Base-by-base conservation (phyloP, 2,888 invertebrate species). In the Dynastes maya region DNA sequence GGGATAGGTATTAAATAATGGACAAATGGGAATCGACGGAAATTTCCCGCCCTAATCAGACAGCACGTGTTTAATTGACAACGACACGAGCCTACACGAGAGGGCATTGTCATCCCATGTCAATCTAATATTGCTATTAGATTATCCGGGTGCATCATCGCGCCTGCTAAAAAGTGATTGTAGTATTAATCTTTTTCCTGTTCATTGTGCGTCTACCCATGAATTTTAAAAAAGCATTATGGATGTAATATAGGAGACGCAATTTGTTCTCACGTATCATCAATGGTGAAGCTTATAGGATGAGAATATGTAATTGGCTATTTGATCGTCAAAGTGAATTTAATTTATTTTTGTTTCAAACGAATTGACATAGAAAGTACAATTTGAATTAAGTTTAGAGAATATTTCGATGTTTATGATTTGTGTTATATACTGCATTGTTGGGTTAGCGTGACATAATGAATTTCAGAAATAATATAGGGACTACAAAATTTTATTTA, bases 111-210 rank as follows among this genome's bases (percentile, higher is more conserved):
- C 84, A 83, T 83, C 82, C 82, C 80, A 82, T 84, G 84, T 84
- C 83, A 83, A 83, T 84, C 83, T 83, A 87, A 87, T 87, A 86
- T 86, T 85, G 85, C 86, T 84, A 86, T 87, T 86, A 86, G 86
- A 86, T 86, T 86, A 85, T n/a, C 77, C 32, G 80, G 71, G 78
- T 74, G 82, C 82, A 83, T 84, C 83, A 83, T 83, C 83, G 77
- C 83, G 82, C 82, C 82, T 83, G 83, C 80, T 82, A 82, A 80
- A 82, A 82, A 82, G 82, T 82, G 82, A 82, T 82, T 83, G 83
- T 79, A 82, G 74, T 81, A 78, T 82, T 81, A 82, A 82, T 81
- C 81, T 78, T 55, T 67, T 79, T 76, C 74, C 79, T 77, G 76
- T 77, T 78, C 79, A 78, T 79, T 78, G 78, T 49, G 64, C 82